Conservation (phyloP, 2,888 invertebrate species). For the Archaeoteleia sp. region DNA sequence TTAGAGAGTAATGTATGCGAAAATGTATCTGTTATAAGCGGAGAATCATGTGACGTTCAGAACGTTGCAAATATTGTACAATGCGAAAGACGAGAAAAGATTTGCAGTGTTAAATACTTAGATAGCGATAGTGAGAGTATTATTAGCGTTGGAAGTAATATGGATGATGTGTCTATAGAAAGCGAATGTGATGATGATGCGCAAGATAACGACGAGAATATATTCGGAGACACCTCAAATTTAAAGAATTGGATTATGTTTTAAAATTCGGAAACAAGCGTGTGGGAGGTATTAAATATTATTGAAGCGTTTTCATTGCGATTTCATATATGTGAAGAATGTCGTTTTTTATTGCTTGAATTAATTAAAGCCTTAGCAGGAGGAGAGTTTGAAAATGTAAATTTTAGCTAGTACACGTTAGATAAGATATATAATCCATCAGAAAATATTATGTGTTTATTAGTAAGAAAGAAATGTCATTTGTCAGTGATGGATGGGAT, state of each 20-base stretch:
- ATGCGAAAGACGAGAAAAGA: no score
- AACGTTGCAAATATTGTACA: no score
- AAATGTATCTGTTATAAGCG: no score
- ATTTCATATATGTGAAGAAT: not conserved
- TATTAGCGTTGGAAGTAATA: no score
- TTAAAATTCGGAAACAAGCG: not conserved
- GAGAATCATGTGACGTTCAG: no score
- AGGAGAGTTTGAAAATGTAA: constrained; percentile 1
- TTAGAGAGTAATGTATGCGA: no score
- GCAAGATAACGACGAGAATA: not conserved
- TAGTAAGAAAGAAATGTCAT: no score
- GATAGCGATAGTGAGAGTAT: no score
- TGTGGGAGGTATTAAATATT: constrained; percentile 3
- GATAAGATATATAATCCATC: not conserved
- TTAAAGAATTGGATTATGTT: constrained; percentile 9
- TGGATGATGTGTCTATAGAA: no score
- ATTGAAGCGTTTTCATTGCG: constrained; percentile 6
- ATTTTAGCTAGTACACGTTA: constrained; percentile 12
- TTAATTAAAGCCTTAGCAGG: constrained; percentile 7
- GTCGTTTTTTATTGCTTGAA: not conserved
- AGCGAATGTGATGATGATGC: constrained; percentile 7
- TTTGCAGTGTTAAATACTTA: no score
- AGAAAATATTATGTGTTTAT: constrained; percentile 2
- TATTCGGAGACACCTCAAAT: not conserved
- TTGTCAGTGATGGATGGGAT: no score